Conservation (phyloP, 1,140 invertebrate genomes). For the Hypsibius dujardini region DNA sequence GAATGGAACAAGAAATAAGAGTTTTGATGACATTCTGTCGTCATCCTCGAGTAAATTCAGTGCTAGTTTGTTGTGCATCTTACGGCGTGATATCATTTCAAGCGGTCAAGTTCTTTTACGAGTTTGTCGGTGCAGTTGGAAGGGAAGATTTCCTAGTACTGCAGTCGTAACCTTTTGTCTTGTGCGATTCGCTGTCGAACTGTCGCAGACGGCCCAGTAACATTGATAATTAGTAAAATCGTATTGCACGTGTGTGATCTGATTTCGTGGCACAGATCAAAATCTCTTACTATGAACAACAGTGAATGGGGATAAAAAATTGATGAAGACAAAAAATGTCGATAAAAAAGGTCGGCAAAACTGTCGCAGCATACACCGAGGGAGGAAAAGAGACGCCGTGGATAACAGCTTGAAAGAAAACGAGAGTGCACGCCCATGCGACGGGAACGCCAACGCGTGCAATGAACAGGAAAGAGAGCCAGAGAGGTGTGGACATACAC, state of each 20-base stretch:
- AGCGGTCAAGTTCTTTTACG: not conserved
- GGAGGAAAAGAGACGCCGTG: not conserved
- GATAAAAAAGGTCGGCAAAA: too few relatives aligned
- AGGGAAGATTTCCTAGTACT: not conserved
- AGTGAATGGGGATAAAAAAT: not conserved
- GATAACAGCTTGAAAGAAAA: not conserved
- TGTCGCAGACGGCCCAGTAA: not conserved
- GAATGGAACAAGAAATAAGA: constrained; percentile 22
- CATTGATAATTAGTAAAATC: not conserved
- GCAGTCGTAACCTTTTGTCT: not conserved
- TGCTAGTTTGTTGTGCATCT: not conserved
- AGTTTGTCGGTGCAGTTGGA: not conserved
- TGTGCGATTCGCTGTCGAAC: not conserved
- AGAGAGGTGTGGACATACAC: too few relatives aligned
- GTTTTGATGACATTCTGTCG: not conserved
- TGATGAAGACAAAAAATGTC: not conserved
- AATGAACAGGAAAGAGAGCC: too few relatives aligned
- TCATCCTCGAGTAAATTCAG: not conserved
- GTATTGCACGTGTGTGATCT: not conserved
- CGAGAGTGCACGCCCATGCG: too few relatives aligned
- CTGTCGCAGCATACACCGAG: not conserved
- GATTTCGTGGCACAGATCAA: not conserved
- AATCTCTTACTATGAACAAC: not conserved
- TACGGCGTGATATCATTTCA: not conserved
- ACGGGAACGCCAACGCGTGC: too few relatives aligned